phyloP scores from a whole-genome alignment of 2,797 vertebrate species.

The Amazona finschi region DNA sequence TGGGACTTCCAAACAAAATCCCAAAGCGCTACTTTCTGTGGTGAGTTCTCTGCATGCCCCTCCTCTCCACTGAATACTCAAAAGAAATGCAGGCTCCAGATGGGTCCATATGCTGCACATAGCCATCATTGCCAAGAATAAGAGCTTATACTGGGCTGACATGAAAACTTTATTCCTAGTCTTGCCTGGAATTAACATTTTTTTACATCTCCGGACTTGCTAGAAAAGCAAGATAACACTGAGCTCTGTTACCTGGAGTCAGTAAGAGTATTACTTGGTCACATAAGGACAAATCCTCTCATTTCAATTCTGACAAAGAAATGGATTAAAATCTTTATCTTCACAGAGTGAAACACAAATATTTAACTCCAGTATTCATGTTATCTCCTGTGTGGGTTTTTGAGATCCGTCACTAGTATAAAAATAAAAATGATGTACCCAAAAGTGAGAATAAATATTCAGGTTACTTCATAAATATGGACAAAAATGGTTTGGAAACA shows the following conservation, averaged over 20 bases:
- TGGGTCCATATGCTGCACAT: not conserved
- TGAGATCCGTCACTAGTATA: not conserved
- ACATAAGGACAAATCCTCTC: constrained; percentile 10
- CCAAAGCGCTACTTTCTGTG: not conserved
- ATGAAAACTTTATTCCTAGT: not conserved
- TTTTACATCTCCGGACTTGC: not conserved
- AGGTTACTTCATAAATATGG: not conserved
- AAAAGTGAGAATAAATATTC: not conserved
- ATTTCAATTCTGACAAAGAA: constrained; percentile 21
- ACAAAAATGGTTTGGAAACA: not conserved
- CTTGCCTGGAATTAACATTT: not conserved
- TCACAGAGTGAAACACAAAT: constrained; percentile 7
- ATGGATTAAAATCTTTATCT: constrained; percentile 21
- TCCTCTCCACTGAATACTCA: not conserved
- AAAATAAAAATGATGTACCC: not conserved
- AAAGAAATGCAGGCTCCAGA: not conserved
- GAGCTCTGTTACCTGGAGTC: not conserved
- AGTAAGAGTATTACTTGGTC: not conserved
- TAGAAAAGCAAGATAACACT: not conserved
- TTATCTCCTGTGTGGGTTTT: not conserved
- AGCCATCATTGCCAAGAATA: not conserved
- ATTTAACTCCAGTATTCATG: not conserved
- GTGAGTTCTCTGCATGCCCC: not conserved
- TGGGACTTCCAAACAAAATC: not conserved
- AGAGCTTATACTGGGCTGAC: not conserved